These are phyloP conservation scores for Melitaea athalia DNA, from an alignment of 2,888 invertebrate genomes.

Conservation along the genomic window DNA sequence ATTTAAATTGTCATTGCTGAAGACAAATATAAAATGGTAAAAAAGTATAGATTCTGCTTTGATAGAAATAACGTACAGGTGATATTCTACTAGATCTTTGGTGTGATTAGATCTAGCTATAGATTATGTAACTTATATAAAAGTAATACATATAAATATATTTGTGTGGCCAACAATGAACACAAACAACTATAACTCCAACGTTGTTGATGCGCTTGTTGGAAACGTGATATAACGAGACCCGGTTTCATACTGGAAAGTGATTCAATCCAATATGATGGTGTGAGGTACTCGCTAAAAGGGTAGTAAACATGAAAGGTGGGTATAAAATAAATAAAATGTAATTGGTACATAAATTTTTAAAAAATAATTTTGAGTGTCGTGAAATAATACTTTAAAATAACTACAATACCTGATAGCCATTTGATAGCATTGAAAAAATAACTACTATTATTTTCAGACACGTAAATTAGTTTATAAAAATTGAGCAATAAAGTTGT, in stretches of 20 bases:
- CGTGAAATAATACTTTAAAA: constrained; percentile 28
- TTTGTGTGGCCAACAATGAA: constrained; percentile 59
- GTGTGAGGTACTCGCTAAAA: constrained; percentile 51
- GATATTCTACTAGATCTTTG: no score
- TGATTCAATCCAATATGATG: constrained; percentile 45
- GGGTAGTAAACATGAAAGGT: not conserved
- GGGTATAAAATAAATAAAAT: not conserved
- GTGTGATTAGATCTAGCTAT: no score
- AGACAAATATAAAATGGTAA: no score
- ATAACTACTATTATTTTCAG: constrained; percentile 37
- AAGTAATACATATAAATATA: not conserved
- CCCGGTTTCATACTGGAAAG: constrained; percentile 52
- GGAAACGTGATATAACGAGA: constrained; percentile 61
- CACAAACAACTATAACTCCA: constrained; percentile 53
- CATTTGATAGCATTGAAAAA: constrained; percentile 42
- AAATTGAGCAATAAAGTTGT: constrained; percentile 27
- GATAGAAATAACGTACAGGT: no score
- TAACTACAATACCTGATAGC: constrained; percentile 43
- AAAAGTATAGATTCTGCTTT: no score
- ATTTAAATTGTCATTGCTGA: no score
- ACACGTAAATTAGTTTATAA: constrained; percentile 49
- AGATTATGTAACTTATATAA: not conserved
- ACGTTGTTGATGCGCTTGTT: constrained; percentile 57
- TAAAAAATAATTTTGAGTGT: constrained; percentile 49
- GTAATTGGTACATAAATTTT: constrained; percentile 36